A percentile compares a stretch with the other conserved stretches of the same genome.
Evolutionary conservation across 1,140 invertebrate genomes (phyloP).

Genomic region (Drosophila nigrodunni): DNA sequence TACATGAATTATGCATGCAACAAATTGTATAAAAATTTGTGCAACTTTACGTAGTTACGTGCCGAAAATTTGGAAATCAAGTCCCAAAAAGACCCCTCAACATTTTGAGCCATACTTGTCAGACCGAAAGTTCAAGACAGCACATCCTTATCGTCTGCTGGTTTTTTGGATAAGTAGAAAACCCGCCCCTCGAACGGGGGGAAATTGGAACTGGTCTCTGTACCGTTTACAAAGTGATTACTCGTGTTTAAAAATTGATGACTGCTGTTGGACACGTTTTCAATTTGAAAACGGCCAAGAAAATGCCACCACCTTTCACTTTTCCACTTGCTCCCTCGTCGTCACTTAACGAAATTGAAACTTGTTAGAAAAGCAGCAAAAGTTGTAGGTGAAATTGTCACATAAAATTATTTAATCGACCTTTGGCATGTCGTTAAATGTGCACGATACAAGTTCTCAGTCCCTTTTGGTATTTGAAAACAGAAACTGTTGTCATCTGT

Average conservation of each 20-base stretch:
- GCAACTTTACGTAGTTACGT: slow-evolving; percentile 82
- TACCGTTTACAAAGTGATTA: slow-evolving; percentile 84
- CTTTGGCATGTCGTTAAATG: slow-evolving; percentile 69
- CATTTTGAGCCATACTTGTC: slow-evolving; percentile 68
- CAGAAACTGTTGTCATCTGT: slow-evolving; percentile 38
- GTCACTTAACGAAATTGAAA: slow-evolving; percentile 48
- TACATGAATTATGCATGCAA: slow-evolving; percentile 83
- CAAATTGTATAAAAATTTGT: slow-evolving; percentile 84
- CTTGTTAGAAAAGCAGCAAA: slow-evolving; percentile 32
- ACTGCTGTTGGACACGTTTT: slow-evolving; percentile 82
- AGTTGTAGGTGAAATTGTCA: slow-evolving; percentile 53
- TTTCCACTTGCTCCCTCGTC: neutral
- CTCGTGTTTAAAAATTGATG: slow-evolving; percentile 84
- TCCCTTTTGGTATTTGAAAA: slow-evolving; percentile 39
- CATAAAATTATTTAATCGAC: slow-evolving; percentile 56
- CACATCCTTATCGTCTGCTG: slow-evolving; percentile 33
- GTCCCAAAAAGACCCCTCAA: slow-evolving; percentile 35
- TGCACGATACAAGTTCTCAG: slow-evolving; percentile 32
- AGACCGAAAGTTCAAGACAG: slow-evolving; percentile 22
- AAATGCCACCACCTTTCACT: slow-evolving; percentile 28
- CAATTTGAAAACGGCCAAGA: slow-evolving; percentile 69
- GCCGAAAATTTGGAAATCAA: slow-evolving; percentile 79
- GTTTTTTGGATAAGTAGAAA: slow-evolving; percentile 29
- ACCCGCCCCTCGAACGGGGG: slow-evolving; percentile 58
- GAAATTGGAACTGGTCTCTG: slow-evolving; percentile 37